Evolutionary conservation across 1,140 invertebrate species (phyloP), one percentile per base, ranked within the genome.

Genomic region (Drosophila kepulauana): DNA sequence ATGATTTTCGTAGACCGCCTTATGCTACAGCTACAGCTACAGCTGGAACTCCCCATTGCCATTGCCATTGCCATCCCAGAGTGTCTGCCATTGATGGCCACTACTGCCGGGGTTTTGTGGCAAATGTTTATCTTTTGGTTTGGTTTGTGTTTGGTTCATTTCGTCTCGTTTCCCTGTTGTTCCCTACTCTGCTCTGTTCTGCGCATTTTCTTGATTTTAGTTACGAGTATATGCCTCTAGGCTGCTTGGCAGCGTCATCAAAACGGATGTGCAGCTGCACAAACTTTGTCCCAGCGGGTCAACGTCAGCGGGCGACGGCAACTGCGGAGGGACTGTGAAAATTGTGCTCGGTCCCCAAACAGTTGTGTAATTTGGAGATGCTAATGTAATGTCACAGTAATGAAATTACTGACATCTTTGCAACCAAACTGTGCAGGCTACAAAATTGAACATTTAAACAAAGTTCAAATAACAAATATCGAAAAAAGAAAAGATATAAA

Each of bases 71-170:
- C 45, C 38, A 73, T 73, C 67, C 45, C 45, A 35, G 46, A 59
- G 38, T 56, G 56, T 73, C 70, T 73, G 70, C 54, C 51, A 73
- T 59, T 73, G 70, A 73, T 73, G 58, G 52, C 51, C 61, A 76
- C 54, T 51, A 54, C 43, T 46, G 35, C 35, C 35, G 35, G 64
- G 66, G 65, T 62, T 70, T 70, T 81, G 79, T 77, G 68, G 68
- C 82, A 70, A 86, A 87, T 86, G 82, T 86, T 86, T 86, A 86
- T 86, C 82, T 87, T 76, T 82, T 46, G 75, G 76, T 79, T 81
- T 78, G 11, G 28, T 30, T 33, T 33, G 41, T 58, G 46, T 72
- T 58, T 65, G 49, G 48, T 16, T 51, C 48, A 3, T 38, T 38
- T 38, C 35, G 35, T 33, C 33, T 33, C 33, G 33, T 33, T 8